These are phyloP conservation scores for Rattus rattus DNA, from an alignment of 2,113 vertebrate species.

Conservation along the genomic window DNA sequence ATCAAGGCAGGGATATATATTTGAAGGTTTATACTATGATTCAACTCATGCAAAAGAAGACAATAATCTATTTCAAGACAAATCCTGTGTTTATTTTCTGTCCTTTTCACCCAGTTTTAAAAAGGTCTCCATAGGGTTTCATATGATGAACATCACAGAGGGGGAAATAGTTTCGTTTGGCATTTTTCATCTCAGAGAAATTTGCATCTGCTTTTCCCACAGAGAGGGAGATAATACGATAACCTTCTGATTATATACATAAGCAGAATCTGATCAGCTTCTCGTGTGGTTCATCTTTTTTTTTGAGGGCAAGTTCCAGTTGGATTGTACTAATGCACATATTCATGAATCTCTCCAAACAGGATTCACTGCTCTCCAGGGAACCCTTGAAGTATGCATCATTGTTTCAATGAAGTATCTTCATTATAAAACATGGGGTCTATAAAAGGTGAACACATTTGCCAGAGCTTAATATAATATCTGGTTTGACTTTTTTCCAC, in stretches of 20 bases:
- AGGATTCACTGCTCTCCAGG: conserved; percentile 89
- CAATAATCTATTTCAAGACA: conserved; percentile 68
- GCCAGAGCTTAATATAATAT: conserved; percentile 84
- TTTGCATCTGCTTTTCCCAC: conserved; percentile 83
- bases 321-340: conserved; percentile 90
- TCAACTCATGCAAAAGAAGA: conserved; percentile 75
- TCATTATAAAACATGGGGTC: conserved; percentile 90
- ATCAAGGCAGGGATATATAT: conserved; percentile 76
- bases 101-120: conserved; percentile 56
- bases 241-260: conserved; percentile 91
- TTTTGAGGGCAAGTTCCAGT: conserved; percentile 88
- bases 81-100: conserved; percentile 42
- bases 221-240: conserved; percentile 87
- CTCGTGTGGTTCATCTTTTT: conserved; percentile 86
- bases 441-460: conserved; percentile 90
- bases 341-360: conserved; percentile 93
- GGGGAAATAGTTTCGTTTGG: conserved; percentile 79
- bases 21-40: conserved; percentile 70
- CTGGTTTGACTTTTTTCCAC: conserved; percentile 82
- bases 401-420: conserved; percentile 93
- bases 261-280: conserved; percentile 88
- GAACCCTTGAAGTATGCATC: conserved; percentile 90
- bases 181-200: conserved; percentile 81
- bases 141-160: conserved; percentile 57
- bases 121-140: conserved; percentile 75